phyloP scores from a whole-genome alignment of 2,888 invertebrate genomes.

The Nomada lathburiana region DNA sequence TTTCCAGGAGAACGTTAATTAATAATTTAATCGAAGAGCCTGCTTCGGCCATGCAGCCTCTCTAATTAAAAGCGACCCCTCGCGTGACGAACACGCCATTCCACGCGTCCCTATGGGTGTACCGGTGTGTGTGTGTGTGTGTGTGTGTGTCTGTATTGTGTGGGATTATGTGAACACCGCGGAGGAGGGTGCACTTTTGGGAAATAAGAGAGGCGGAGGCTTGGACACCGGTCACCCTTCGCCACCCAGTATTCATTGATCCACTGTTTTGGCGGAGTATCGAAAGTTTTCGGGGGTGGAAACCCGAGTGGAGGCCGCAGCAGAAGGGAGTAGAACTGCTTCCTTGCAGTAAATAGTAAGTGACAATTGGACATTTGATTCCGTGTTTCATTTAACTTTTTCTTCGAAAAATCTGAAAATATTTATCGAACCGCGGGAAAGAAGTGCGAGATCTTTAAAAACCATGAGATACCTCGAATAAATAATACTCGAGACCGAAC shows the following conservation, averaged over 20 bases:
- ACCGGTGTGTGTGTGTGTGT: background rate
- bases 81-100: conserved; percentile 31
- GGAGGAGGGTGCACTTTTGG: conserved; percentile 9
- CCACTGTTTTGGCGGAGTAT: background rate
- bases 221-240: background rate
- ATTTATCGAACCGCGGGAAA: background rate
- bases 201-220: conserved; percentile 17
- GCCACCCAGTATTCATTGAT: conserved; percentile 11
- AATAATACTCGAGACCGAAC: too few relatives aligned
- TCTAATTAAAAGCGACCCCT: conserved; percentile 79
- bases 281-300: background rate
- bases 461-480: too few relatives aligned
- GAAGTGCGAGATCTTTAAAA: too few relatives aligned
- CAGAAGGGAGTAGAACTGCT: too few relatives aligned
- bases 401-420: background rate
- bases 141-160: background rate
- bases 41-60: conserved; percentile 77
- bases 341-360: too few relatives aligned
- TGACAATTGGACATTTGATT: background rate
- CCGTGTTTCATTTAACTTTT: background rate
- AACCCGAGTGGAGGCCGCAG: too few relatives aligned
- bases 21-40: conserved; percentile 84
- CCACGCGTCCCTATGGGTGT: background rate
- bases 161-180: too few relatives aligned
- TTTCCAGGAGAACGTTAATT: conserved; percentile 83